Evolutionary conservation across 2,888 invertebrate genomes (phyloP), one percentile per base, ranked within the genome.

Genomic region (Drosophila setosimentum): DNA sequence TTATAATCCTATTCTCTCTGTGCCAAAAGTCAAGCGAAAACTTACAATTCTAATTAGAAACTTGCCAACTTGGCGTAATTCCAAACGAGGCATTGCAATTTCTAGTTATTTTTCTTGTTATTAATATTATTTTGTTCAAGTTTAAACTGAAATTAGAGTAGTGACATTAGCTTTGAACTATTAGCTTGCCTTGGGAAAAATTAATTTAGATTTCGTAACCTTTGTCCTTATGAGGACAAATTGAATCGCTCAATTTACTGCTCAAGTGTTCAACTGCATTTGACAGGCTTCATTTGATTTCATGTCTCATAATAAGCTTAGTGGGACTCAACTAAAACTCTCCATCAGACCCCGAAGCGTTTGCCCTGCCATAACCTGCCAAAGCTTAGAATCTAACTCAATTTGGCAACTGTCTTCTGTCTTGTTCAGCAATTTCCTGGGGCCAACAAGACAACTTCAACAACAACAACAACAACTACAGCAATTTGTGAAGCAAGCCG

Each of bases 271-370:
- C 62, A 75, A 76, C 71, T 89, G 89, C 85, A 89, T 85, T 86
- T 86, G 85, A 89, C 85, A 80, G 80, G 76, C 85, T 87, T 86
- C 78, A 87, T 85, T 86, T 87, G 90, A 89, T 89, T 86, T 74
- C 80, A 64, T 68, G 80, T 80, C 77, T 16, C 68, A 75, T 85
- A 85, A 89, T 79, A 84, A 89, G 89, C 89, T 82, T 87, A 89
- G 72, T 37, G 64, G 66, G 81, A 73, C 62, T 79, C 61, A 21
- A 54, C 61, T 60, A 42, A 45, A 68, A 76, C 69, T 75, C 57
- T 53, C 50, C 29, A 68, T 65, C 70, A 24, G 45, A 65, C 69
- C 79, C 74, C 54, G 18, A 18, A 68, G 69, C 73, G 37, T n/a
- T 8, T 42, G n/a, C 37, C 21, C 21, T 48, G 40, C 40, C 48